Conservation (phyloP, 2,888 invertebrate genomes). For the Polyommatus icarus region DNA sequence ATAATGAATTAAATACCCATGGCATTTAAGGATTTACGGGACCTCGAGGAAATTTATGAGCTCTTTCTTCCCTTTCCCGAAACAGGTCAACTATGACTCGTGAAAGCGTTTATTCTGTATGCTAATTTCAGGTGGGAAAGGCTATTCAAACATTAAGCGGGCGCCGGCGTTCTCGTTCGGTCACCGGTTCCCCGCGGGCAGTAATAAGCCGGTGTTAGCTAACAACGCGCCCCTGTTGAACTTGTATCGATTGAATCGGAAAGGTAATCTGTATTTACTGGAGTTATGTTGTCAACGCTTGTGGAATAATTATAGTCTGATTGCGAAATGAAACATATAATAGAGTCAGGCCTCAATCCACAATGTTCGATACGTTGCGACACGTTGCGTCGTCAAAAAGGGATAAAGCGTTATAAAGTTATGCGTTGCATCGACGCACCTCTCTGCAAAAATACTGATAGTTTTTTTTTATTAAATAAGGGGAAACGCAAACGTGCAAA, state of each 20-base stretch:
- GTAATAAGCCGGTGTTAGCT: conserved; percentile 48
- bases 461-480: too few species aligned
- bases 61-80: background rate
- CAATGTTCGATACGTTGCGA: too few species aligned
- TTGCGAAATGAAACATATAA: too few species aligned
- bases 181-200: conserved; percentile 45
- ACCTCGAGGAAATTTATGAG: conserved; percentile 9
- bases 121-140: conserved; percentile 56
- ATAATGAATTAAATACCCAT: conserved; percentile 14
- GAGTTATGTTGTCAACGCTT: background rate
- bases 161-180: conserved; percentile 70
- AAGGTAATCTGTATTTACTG: conserved; percentile 46
- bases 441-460: too few species aligned
- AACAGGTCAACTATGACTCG: background rate
- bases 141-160: conserved; percentile 61
- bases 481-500: too few species aligned
- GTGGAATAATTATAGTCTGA: background rate
- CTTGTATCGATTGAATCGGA: conserved; percentile 48
- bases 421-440: too few species aligned
- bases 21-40: conserved; percentile 17
- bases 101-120: conserved; percentile 2
- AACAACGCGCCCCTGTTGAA: conserved; percentile 56
- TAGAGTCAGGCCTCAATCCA: too few species aligned
- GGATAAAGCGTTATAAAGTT: too few species aligned
- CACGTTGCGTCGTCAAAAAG: too few species aligned